Evolutionary conservation across 2,797 vertebrate species (phyloP), one percentile per base, ranked within the genome.

Genomic region (Paratrypauchen microcephalus): DNA sequence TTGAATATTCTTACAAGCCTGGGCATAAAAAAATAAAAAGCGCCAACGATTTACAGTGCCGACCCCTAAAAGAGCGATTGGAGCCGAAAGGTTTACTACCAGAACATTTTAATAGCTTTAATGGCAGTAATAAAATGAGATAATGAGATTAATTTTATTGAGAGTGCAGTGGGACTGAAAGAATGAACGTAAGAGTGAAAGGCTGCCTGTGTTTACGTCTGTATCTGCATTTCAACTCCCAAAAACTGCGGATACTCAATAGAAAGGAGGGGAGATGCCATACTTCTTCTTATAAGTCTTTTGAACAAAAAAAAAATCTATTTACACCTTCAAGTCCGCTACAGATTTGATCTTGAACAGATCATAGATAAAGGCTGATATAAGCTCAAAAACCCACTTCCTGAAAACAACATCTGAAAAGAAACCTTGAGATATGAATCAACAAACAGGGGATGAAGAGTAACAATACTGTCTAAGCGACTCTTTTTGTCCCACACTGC

Each of bases 331-430:
- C 67, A 69, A 65, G 61, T 74, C 68, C 78, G 78, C 63, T 74
- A 24, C 26, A 77, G 79, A 83, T 80, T 74, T 32, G 60, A 76
- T 83, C 78, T 75, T 63, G 56, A 80, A 79, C 58, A 76, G 39
- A 64, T 78, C 65, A 67, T 66, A 69, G 68, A 77, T 75, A 36
- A 50, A 65, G 68, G 30, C 76, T 71, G 48, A 61, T 52, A 59
- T 69, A 70, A 84, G 85, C 70, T 72, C 54, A 79, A 80, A 66
- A 80, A 66, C 54, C 47, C 47, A 13, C 75, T 71, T 83, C 65
- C 73, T 75, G 65, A 71, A 83, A 71, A 78, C 54, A 1, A 79
- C 57, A 70, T 77, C 28, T 73, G 24, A 67, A 50, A 76, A 68
- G 54, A 66, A 18, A n/a, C 58, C 66, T 67, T 63, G 69, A 66